Conservation (phyloP, 2,888 invertebrate genomes). For the Cremastobaeus sp. region DNA sequence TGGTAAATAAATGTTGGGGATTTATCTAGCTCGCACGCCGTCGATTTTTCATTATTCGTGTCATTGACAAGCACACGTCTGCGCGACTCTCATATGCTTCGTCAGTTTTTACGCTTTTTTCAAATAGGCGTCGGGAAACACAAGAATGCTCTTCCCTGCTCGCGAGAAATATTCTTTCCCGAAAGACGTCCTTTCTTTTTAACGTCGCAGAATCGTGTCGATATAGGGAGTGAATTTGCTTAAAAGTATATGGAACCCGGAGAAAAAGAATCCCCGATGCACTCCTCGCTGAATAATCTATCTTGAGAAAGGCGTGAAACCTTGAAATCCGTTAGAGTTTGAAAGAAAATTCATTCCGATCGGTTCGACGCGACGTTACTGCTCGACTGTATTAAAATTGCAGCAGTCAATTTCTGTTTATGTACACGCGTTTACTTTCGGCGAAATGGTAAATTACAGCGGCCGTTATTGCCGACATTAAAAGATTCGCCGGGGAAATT, state of each 20-base stretch:
- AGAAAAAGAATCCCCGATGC: slow-evolving; percentile 62
- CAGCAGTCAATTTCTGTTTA: slow-evolving; percentile 36
- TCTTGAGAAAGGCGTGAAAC: slow-evolving; percentile 54
- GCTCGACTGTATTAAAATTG: slow-evolving; percentile 49
- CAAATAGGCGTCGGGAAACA: slow-evolving; percentile 59
- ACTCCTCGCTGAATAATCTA: slow-evolving; percentile 63
- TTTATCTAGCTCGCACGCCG: no score
- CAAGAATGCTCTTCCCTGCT: slow-evolving; percentile 60
- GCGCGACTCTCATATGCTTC: slow-evolving; percentile 55
- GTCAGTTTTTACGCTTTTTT: slow-evolving; percentile 52
- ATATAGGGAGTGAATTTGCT: slow-evolving; percentile 63
- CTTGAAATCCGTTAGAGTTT: slow-evolving; percentile 59
- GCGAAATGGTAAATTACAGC: no score
- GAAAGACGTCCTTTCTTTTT: slow-evolving; percentile 61
- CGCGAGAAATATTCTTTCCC: slow-evolving; percentile 56
- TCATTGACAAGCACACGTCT: slow-evolving; percentile 46
- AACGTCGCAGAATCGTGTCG: slow-evolving; percentile 58
- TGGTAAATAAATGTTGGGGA: no score
- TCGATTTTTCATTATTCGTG: slow-evolving; percentile 34
- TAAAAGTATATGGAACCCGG: slow-evolving; percentile 62
- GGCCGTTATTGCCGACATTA: no score
- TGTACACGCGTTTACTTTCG: no score
- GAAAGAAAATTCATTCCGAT: slow-evolving; percentile 62
- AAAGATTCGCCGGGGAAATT: not conserved
- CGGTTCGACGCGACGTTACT: slow-evolving; percentile 43